A percentile compares a stretch with the other conserved stretches of the same genome.
Evolutionary conservation across 2,113 vertebrate species (phyloP).

Genomic region (Eurystomus gularis): DNA sequence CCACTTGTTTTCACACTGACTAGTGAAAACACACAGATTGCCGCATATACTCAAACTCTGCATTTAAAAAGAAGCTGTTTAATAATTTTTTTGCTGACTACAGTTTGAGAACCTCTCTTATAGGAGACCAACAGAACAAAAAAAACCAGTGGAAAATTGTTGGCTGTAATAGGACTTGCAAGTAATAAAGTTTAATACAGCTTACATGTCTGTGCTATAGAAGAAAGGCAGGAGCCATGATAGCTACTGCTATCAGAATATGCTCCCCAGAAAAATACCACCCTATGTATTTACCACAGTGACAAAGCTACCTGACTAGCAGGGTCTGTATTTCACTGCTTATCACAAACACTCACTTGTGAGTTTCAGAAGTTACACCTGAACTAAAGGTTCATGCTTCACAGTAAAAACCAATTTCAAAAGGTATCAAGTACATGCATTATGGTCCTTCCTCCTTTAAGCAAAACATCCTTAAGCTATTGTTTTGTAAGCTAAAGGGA

Average conservation of each 20-base stretch:
- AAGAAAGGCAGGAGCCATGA: neutral
- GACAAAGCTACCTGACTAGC: neutral
- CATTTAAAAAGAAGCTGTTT: neutral
- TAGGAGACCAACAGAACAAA: neutral
- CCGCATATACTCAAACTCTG: neutral
- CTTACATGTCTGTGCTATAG: neutral
- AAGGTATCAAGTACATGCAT: neutral
- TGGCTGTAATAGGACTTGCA: neutral
- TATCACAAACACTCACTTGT: too few species aligned
- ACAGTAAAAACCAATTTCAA: neutral
- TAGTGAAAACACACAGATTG: neutral
- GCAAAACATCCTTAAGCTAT: neutral
- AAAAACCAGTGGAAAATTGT: neutral
- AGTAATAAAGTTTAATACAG: neutral
- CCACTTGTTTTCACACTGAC: neutral
- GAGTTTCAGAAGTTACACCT: neutral
- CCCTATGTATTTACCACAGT: neutral
- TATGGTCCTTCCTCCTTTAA: neutral
- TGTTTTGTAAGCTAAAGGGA: neutral
- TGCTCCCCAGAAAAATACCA: neutral
- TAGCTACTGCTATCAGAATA: neutral
- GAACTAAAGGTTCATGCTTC: neutral
- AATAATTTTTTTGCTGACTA: neutral
- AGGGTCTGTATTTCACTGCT: neutral
- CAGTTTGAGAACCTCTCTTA: neutral